A percentile compares a stretch with the other conserved stretches of the same genome.
Evolutionary conservation across 2,113 vertebrate species (phyloP).

Genomic region (Nesogale talazaci): DNA sequence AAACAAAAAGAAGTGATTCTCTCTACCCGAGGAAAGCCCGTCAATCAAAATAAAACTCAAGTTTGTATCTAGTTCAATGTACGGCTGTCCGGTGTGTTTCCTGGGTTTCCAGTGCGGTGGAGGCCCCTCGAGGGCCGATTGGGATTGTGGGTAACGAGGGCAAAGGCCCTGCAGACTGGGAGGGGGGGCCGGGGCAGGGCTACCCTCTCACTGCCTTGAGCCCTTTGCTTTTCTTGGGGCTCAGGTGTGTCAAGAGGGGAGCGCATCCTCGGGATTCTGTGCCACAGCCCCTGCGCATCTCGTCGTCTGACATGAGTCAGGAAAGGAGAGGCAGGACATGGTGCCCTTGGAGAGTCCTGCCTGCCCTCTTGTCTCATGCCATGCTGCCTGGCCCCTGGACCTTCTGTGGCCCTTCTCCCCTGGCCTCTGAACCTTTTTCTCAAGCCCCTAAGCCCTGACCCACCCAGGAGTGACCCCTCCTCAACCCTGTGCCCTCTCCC

Average conservation of each 20-base stretch:
- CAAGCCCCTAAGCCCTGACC: background rate
- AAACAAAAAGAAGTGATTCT: no score
- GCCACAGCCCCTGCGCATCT: background rate
- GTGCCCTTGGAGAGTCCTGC: background rate
- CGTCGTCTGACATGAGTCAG: background rate
- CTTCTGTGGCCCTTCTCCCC: background rate
- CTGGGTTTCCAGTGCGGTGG: background rate
- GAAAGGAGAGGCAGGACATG: background rate
- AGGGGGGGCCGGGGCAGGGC: background rate
- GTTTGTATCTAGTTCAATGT: background rate
- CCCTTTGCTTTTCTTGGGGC: background rate
- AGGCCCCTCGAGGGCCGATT: background rate
- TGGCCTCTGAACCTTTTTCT: background rate
- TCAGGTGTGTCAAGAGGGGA: background rate
- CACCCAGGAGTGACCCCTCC: background rate
- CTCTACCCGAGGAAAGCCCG: no score
- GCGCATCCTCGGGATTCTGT: background rate
- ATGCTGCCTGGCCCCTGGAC: background rate
- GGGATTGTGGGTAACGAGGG: background rate
- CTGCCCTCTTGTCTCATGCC: background rate
- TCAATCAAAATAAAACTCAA: background rate
- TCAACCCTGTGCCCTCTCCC: background rate
- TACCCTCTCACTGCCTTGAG: background rate
- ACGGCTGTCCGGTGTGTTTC: background rate
- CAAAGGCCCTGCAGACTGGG: background rate